These are phyloP conservation scores for Bibio marci DNA, from an alignment of 2,888 invertebrate genomes.

Conservation along the genomic window DNA sequence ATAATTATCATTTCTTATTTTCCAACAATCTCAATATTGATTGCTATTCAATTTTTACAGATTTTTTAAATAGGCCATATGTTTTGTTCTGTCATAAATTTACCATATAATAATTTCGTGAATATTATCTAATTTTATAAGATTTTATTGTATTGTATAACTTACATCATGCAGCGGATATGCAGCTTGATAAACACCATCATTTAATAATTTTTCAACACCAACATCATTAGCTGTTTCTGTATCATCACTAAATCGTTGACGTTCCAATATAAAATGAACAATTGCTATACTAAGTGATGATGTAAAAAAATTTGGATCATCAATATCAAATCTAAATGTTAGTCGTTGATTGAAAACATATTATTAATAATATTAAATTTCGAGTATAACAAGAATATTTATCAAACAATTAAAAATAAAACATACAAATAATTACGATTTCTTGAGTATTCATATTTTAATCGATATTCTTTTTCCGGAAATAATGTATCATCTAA, in stretches of 20 bases:
- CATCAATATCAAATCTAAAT: conserved; percentile 43
- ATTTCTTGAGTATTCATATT: conserved; percentile 49
- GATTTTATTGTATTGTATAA: conserved; percentile 11
- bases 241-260: conserved; percentile 36
- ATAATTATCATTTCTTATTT: too few relatives aligned
- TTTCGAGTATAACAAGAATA: too few relatives aligned
- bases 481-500: conserved; percentile 44
- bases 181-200: conserved; percentile 48
- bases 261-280: conserved; percentile 57
- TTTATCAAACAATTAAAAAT: conserved; percentile 1
- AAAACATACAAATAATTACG: conserved; percentile 53
- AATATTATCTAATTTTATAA: too few relatives aligned
- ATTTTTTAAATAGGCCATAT: too few relatives aligned
- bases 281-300: conserved; percentile 48
- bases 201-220: conserved; percentile 45
- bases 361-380: too few relatives aligned
- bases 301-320: conserved; percentile 49
- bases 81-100: too few relatives aligned
- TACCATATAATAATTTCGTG: too few relatives aligned
- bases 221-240: conserved; percentile 39
- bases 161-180: conserved; percentile 63
- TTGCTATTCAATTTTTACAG: too few relatives aligned
- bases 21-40: too few relatives aligned
- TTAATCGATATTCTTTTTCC: conserved; percentile 40
- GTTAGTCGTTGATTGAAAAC: too few relatives aligned